Evolutionary conservation across 2,797 vertebrate species (phyloP), one percentile per base, ranked within the genome.

Genomic region (Enteromius argenteus): DNA sequence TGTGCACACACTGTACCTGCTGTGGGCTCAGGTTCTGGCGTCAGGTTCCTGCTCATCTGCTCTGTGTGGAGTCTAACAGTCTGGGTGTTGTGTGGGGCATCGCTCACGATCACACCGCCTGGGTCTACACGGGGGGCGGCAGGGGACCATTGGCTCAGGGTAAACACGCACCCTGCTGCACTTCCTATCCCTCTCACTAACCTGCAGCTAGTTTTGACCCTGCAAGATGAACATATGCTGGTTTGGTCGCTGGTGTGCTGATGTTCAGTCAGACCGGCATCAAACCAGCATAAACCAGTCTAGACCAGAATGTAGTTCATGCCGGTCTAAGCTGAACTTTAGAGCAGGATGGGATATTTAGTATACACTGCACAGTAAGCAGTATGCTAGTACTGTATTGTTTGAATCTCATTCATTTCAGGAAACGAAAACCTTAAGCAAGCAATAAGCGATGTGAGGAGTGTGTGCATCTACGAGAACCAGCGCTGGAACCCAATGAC

Each of bases 401-500:
- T 76, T 53, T 73, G 35, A 51, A 46, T 5, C 79, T 79, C 80
- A 93, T 82, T 92, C 23, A 73, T 94, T 89, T 89, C 91, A 94
- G 96, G 91, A 86, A 95, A 93, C 60, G 92, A 90, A 5, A 92
- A 89, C 71, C 94, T 95, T 79, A 91, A 94, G 86, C 95, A 95
- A 5, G 90, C 92, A 0, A 96, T 98, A 92, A 96, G 95, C 0
- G 98, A 99, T 4, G 92, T 96, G 85, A 96, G 97, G 92, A 96
- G 93, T 0, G 89, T 99, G 49, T 94, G 95, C 76, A 95, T 99
- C 90, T 99, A 97, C 0, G 98, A 99, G 93, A 99, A 99, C 89
- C 98, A 99, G 88, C 96, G 98, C 58, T 99, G 98, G 98, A 99
- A 99, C 90, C 98, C 98, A 0, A 94, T 99, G 93, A 97, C 97